Percentiles rank a stretch among this genome's conserved stretches.
These are phyloP conservation scores for Gastrophryne carolinensis DNA, from an alignment of 2,797 vertebrate species.

Conservation along the genomic window DNA sequence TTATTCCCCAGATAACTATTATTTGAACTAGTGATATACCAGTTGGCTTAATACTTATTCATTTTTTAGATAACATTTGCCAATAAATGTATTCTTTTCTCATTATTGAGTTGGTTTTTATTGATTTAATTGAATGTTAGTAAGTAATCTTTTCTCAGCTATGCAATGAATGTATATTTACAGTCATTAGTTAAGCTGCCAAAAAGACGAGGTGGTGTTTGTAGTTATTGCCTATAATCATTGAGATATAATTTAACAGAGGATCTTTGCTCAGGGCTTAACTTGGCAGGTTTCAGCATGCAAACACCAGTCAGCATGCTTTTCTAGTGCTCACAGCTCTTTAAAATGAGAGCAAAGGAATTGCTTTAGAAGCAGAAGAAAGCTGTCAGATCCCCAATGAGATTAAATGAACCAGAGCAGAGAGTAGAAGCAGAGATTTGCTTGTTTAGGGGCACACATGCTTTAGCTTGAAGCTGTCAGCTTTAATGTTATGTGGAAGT, in stretches of 20 bases:
- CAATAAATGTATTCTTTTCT: too few relatives aligned
- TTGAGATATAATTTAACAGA: conserved; percentile 47
- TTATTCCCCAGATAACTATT: too few relatives aligned
- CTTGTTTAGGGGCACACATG: conserved; percentile 54
- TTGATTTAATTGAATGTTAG: too few relatives aligned
- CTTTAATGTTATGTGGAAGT: conserved; percentile 23
- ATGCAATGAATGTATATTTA: conserved; percentile 34
- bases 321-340: conserved; percentile 60
- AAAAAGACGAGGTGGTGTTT: conserved; percentile 51
- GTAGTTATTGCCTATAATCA: conserved; percentile 49
- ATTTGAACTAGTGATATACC: too few relatives aligned
- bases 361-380: conserved; percentile 66
- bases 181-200: conserved; percentile 57
- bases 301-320: conserved; percentile 58
- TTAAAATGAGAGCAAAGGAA: conserved; percentile 66
- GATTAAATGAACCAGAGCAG: conserved; percentile 67
- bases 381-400: conserved; percentile 70
- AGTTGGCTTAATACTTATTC: too few relatives aligned
- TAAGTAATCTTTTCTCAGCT: not conserved
- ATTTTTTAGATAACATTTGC: too few relatives aligned
- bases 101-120: too few relatives aligned
- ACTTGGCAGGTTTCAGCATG: conserved; percentile 55
- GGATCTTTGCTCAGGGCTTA: conserved; percentile 46
- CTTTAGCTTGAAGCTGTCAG: conserved; percentile 62
- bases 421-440: conserved; percentile 61